Base-by-base conservation (phyloP, 1,140 invertebrate species). In the Choristoneura fumiferana region DNA sequence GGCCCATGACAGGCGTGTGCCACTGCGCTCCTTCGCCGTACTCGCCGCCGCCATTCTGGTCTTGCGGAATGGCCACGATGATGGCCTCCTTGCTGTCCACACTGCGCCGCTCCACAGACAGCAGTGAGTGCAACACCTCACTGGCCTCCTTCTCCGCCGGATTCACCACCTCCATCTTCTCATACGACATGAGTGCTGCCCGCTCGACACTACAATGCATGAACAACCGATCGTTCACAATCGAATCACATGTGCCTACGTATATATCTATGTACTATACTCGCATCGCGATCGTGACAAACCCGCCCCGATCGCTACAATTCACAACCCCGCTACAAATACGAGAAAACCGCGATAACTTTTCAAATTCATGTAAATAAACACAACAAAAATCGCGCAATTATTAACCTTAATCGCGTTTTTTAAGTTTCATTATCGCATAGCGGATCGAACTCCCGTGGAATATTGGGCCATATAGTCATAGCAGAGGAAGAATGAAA, bases 61-160 rank as follows among this genome's bases (percentile, higher is more conserved):
- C 89, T 15, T 78, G 35, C 33, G 84, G 87, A 57, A 90, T 90
- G 33, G 87, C 79, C 66, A 90, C 88, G 18, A 90, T 89, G 53
- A 90, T 90, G 17, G 87, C 84, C 61, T 91, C 90, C 65, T 86
- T 91, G 76, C 87, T 92, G 90, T 90, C 91, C 74, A 81, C 89
- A 61, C 78, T 80, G 9, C 87, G 86, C 6, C 92, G 75, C 69
- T 93, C 92, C 52, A 93, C 92, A 8, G 92, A 92, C 55, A 93
- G 77, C 56, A 93, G 78, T 5, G 92, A 92, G 66, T 92, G 92
- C 39, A 93, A 80, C 17, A 93, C 92, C 81, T 93, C 92, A 73
- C 92, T 93, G 1, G 92, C 92, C 81, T 93, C 92, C 68, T 92
- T 93, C 78, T 93, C 92, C 18, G 91, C 92, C 15, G 86, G 78